phyloP scores from a whole-genome alignment of 2,113 vertebrate species.

The Neolamprologus caudopunctatus region DNA sequence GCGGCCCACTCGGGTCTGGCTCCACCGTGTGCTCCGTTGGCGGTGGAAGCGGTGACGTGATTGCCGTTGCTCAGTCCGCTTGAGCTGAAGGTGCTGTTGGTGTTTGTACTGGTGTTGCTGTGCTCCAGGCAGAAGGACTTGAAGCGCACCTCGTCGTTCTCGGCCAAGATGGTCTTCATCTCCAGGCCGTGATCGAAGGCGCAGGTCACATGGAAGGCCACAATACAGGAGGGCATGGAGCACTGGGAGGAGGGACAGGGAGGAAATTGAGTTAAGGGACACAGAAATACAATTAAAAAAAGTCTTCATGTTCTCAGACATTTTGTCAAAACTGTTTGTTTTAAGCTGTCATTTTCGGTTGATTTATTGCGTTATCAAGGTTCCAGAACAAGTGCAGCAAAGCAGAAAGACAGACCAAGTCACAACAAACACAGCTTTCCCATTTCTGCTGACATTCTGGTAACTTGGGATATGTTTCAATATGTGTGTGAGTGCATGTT shows the following conservation, averaged over 20 bases:
- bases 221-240: slow-evolving; percentile 91
- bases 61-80: slow-evolving; percentile 7
- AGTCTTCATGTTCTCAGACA: not conserved
- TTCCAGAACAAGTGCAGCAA: not conserved
- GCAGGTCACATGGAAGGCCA: slow-evolving; percentile 97
- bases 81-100: not conserved
- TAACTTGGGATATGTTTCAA: not conserved
- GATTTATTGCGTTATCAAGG: slow-evolving; percentile 12
- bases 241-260: slow-evolving; percentile 70
- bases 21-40: not conserved
- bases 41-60: not conserved
- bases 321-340: slow-evolving; percentile 5
- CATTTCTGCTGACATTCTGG: slow-evolving; percentile 20
- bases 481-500: not conserved
- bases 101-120: slow-evolving; percentile 39
- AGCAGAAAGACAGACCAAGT: slow-evolving; percentile 33
- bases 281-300: not conserved
- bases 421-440: slow-evolving; percentile 42
- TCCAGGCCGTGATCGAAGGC: slow-evolving; percentile 93
- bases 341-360: slow-evolving; percentile 17
- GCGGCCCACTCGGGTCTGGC: slow-evolving; percentile 1
- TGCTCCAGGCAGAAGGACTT: slow-evolving; percentile 97
- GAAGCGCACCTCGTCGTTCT: slow-evolving; percentile 96
- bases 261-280: not conserved
- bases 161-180: slow-evolving; percentile 92